Base-by-base conservation (phyloP, 2,113 vertebrate genomes). In the Microtus richardsoni region DNA sequence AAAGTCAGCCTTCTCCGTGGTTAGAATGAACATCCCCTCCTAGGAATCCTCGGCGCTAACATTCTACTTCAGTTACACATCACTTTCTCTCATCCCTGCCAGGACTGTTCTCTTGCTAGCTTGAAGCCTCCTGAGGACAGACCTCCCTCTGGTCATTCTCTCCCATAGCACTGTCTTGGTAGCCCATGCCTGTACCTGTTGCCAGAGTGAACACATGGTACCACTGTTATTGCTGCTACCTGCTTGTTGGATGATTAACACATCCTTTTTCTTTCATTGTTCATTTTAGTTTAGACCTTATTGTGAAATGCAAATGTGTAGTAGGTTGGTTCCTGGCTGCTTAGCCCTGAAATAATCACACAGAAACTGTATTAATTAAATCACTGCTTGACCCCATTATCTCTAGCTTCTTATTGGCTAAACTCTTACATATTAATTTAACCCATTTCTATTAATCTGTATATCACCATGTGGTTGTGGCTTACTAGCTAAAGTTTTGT, bases 271-370 rank as follows among this genome's bases (percentile, higher is more conserved):
- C 39, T 91, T 89, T 91, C 36, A 41, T 88, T 94, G 49, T 88
- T 93, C 39, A 75, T 91, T 97, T 96, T 88, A 73, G 22, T 95
- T 79, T 11, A 89, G 79, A 83, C 52, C 41, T 95, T 90, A 33
- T 4, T 62, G 30, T 82, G 74, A 73, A 96, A 94, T 93, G 49
- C 62, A 92, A 93, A 90, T 58, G 54, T 58, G 54, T 58, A 58
- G 54, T 19, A 58, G 54, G 54, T 5, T 19, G 54, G 54, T 58
- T 58, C 54, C 54, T 19, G 17, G 5, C 54, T 16, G 54, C 17
- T 58, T 54, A 54, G 54, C 54, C 54, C 16, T 54, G 54, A 54
- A 54, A 54, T 54, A 54, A 54, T 54, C 54, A 54, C 54, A 54
- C 17, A 54, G 54, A 54, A 54, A 54, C 17, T 54, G 16, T 54